Conservation (phyloP, 2,797 vertebrate species). For the Danio aesculapii region DNA sequence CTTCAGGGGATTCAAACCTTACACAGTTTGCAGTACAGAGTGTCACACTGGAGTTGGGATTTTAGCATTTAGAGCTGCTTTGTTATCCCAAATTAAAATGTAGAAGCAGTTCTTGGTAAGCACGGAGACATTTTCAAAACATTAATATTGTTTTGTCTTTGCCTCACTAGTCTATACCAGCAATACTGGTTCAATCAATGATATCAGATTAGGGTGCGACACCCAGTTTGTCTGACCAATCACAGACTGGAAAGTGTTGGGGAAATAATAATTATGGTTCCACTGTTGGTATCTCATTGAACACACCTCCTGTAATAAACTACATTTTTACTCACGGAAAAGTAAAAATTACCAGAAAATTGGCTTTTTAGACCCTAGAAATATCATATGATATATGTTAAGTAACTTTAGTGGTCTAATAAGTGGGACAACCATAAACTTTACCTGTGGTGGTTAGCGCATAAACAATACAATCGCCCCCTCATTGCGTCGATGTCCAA, state of each 20-base stretch:
- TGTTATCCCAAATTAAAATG: conserved; percentile 1
- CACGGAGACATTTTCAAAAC: neutral
- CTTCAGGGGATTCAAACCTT: conserved; percentile 79
- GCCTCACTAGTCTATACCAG: neutral
- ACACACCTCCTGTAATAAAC: neutral
- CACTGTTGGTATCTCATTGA: neutral
- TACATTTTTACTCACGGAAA: neutral
- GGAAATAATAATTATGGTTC: neutral
- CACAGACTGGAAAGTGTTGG: neutral
- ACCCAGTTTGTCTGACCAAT: neutral
- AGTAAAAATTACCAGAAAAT: too few species aligned
- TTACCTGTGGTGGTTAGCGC: too few species aligned
- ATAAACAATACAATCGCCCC: too few species aligned
- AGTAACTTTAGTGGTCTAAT: too few species aligned
- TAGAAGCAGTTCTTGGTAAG: neutral
- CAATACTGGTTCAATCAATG: neutral
- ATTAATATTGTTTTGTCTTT: neutral
- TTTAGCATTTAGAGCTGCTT: neutral
- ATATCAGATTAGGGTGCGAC: neutral
- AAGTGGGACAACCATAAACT: too few species aligned
- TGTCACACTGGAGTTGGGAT: conserved; percentile 14
- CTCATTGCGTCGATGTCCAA: too few species aligned
- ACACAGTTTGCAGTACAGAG: conserved; percentile 62
- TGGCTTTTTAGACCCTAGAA: neutral
- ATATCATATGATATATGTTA: neutral